Conservation (phyloP, 2,113 vertebrate species). For the Paralichthys olivaceus region DNA sequence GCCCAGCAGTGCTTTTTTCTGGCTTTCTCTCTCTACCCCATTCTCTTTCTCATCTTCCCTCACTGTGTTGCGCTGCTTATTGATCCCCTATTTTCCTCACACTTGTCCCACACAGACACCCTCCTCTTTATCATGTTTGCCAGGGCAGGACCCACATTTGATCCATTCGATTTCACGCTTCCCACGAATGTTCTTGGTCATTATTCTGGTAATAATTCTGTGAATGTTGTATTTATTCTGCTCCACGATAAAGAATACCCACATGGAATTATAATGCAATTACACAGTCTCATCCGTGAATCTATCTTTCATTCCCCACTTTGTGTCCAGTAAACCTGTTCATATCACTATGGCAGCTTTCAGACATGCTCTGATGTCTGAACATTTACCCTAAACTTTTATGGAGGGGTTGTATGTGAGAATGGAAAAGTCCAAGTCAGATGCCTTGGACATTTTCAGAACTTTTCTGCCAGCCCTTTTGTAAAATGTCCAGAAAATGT, state of each 20-base stretch:
- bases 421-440: too few relatives aligned
- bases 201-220: conserved; percentile 18
- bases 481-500: too few relatives aligned
- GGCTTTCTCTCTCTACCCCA: conserved; percentile 36
- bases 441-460: too few relatives aligned
- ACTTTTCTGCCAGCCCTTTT: too few relatives aligned
- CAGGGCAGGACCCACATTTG: conserved; percentile 27
- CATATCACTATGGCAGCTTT: neutral
- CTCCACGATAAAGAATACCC: neutral
- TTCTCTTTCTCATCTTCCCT: conserved; percentile 49
- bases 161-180: conserved; percentile 36
- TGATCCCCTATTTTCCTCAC: conserved; percentile 31
- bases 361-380: too few relatives aligned
- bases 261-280: neutral
- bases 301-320: neutral
- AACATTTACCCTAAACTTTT: too few relatives aligned
- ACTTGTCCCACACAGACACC: conserved; percentile 13
- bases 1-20: conserved; percentile 72
- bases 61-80: conserved; percentile 36
- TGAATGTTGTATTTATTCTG: conserved; percentile 15
- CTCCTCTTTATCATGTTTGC: conserved; percentile 21
- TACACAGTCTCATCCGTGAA: neutral
- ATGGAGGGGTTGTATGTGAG: too few relatives aligned
- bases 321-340: neutral
- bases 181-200: conserved; percentile 28